These are phyloP conservation scores for Lapara coniferarum DNA, from an alignment of 2,888 invertebrate species.

Conservation along the genomic window DNA sequence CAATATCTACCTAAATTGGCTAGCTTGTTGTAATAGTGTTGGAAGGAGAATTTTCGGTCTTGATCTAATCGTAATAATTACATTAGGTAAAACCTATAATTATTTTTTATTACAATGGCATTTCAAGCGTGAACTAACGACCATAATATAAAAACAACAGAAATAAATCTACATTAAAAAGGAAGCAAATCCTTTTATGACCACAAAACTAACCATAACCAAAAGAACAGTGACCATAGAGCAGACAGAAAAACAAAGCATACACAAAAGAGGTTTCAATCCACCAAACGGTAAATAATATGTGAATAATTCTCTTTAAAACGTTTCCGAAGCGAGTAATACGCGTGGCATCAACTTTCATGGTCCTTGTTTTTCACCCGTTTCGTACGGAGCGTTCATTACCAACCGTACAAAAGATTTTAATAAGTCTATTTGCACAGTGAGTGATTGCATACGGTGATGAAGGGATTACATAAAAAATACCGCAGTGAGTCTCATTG, in stretches of 20 bases:
- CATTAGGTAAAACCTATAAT: too few species aligned
- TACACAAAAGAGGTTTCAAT: not conserved
- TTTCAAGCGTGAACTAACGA: too few species aligned
- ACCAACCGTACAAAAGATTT: slow-evolving; percentile 13
- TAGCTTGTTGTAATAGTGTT: not conserved
- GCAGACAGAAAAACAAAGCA: not conserved
- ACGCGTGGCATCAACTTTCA: slow-evolving; percentile 43
- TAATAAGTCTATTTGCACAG: not conserved
- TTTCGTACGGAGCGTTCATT: not conserved
- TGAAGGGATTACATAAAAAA: not conserved
- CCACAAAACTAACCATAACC: not conserved
- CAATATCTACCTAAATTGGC: not conserved
- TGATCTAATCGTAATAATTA: not conserved
- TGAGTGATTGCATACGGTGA: not conserved
- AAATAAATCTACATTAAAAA: too few species aligned
- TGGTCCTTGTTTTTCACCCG: slow-evolving; percentile 36
- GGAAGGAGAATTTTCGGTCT: too few species aligned
- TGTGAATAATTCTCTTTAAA: slow-evolving; percentile 30
- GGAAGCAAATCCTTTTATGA: too few species aligned
- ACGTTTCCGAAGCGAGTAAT: slow-evolving; percentile 37
- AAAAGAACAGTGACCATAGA: not conserved
- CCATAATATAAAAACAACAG: too few species aligned
- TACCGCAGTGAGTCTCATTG: too few species aligned
- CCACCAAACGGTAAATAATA: not conserved
- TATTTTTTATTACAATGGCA: too few species aligned